Base-by-base conservation (phyloP, 2,888 invertebrate species). In the Apamea anceps region DNA sequence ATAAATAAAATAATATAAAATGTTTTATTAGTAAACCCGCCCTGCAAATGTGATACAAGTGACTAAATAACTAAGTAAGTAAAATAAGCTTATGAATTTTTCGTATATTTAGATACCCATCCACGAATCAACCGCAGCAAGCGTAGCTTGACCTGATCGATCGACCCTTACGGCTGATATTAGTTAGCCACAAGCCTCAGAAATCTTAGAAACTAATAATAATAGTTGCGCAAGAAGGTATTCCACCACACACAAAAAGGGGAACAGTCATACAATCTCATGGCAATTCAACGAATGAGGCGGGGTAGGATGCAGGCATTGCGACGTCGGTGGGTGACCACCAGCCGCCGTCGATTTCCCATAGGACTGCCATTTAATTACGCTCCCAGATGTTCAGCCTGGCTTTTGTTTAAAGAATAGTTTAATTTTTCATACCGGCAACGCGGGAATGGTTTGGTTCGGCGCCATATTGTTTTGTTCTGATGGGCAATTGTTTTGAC, bases 341-440 rank as follows among this genome's bases (percentile, higher is more conserved):
- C 88, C 77, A 79, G 80, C 70, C 73, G 66, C 67, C 87, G 77
- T 13, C 82, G 85, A 90, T 90, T 90, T 90, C 90, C 90, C 90
- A 65, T 73, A 82, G 89, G 90, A 80, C 85, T 0, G 67, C 72
- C 80, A 81, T 89, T 90, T 89, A 90, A 90, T 90, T 90, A 90
- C 83, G 90, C 73, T 84, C 79, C 68, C 79, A 82, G 83, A 85
- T 85, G 81, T 83, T 85, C 79, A 75, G 80, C 77, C 51, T 67
- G 79, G 80, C 81, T 88, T 87, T 86, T 90, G 85, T 89, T 90
- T 88, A 89, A 89, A 88, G 83, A 87, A 85, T 72, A 80, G 84
- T 88, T 88, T 87, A 79, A 86, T 90, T 88, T 90, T 90, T 90
- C 82, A 80, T 88, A 72, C 80, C 54, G 48, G 66, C 76, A 71